A percentile compares a stretch with the other conserved stretches of the same genome.
Evolutionary conservation across 1,140 invertebrate species (phyloP).

Genomic region (Drosophila sechellia): DNA sequence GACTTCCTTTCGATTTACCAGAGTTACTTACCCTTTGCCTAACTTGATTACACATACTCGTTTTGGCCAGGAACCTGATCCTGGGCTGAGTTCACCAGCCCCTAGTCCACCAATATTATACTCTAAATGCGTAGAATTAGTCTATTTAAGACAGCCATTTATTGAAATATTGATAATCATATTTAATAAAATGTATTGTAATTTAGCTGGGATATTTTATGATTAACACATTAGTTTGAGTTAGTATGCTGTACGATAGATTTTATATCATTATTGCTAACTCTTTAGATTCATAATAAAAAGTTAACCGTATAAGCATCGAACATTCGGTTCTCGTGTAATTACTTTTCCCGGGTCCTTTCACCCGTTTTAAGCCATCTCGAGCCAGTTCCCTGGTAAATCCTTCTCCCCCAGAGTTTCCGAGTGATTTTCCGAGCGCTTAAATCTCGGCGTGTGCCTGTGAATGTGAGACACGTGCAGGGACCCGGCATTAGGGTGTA

Average conservation of each 20-base stretch:
- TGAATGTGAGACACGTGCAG: slow-evolving; percentile 27
- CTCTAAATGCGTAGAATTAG: too few species aligned
- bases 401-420: slow-evolving; percentile 1
- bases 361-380: neutral
- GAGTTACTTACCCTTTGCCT: slow-evolving; percentile 14
- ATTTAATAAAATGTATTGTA: too few species aligned
- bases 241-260: too few species aligned
- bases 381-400: neutral
- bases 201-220: too few species aligned
- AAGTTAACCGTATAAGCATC: too few species aligned
- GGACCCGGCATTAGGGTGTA: slow-evolving; percentile 1
- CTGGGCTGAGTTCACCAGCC: neutral
- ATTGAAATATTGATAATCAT: too few species aligned
- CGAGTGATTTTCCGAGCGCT: slow-evolving; percentile 40
- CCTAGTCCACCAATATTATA: too few species aligned
- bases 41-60: slow-evolving; percentile 24
- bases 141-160: too few species aligned
- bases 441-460: slow-evolving; percentile 53
- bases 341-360: neutral
- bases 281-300: too few species aligned
- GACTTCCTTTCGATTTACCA: neutral
- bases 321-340: too few species aligned
- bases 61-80: slow-evolving; percentile 13
- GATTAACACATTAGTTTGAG: too few species aligned
- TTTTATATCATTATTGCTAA: too few species aligned